Base-by-base conservation (phyloP, 2,113 vertebrate species). In the Neolamprologus sp. region DNA sequence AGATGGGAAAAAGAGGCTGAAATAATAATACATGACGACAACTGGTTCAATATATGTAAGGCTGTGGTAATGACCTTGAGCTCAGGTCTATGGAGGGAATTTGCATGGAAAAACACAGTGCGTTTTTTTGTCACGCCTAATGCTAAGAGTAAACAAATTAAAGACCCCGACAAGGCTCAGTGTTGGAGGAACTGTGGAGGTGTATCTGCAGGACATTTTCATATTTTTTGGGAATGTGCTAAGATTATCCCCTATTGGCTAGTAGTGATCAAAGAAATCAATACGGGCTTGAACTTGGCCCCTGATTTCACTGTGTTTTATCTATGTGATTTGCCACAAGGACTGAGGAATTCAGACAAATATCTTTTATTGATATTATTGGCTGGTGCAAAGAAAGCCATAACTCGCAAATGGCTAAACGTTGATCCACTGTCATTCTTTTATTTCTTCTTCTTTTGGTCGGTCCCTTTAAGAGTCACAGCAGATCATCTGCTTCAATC, bases 231-330 rank as follows among this genome's bases (percentile, higher is more conserved):
- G n/a, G n/a, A n/a, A n/a, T 51, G 8, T 10, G 49, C 49, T 51
- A 51, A 51, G 9, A 1, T 9, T 51, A 5, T 51, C 0, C 0
- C 0, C 49, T n/a, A 51, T 9, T 5, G 8, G 17, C 49, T 9
- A n/a, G 8, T n/a, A 51, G 49, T 51, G 17, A 51, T 51, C 8
- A 51, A 9, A 51, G 51, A 53, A 53, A 0, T 53, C 51, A 53
- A 21, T 21, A 53, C 51, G 19, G 51, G 51, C 51, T 53, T 21
- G 51, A 53, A 53, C 51, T 21, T 0, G 51, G 19, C 19, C 51
- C 51, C 19, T 53, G 19, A 21, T 53, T 53, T 53, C 51, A 53
- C 9, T 53, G 9, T 53, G 51, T 53, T 53, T 53, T 53, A 53
- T 53, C 2, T 53, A 7, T 54, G 9, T 54, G 9, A 54, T 54